Percentiles rank a stretch among this genome's conserved stretches.
Evolutionary conservation across 1,140 invertebrate species (phyloP).

Genomic region (Calephelis nemesis): DNA sequence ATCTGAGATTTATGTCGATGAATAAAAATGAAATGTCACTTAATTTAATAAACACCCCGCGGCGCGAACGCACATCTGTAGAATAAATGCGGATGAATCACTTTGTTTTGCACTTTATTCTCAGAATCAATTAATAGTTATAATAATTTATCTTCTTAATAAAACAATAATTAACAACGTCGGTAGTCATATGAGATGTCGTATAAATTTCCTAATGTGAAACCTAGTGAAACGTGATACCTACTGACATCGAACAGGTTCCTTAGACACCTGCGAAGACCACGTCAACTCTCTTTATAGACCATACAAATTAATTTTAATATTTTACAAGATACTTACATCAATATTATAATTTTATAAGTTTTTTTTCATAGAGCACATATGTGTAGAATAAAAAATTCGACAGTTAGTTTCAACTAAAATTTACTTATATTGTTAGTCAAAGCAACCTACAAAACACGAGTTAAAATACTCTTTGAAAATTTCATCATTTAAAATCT

Average conservation of each 20-base stretch:
- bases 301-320: conserved; percentile 58
- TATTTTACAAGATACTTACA: conserved; percentile 50
- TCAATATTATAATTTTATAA: conserved; percentile 16
- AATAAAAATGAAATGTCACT: conserved; percentile 74
- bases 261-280: conserved; percentile 65
- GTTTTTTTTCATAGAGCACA: background rate
- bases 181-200: conserved; percentile 70
- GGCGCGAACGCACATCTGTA: conserved; percentile 51
- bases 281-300: conserved; percentile 66
- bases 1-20: conserved; percentile 61
- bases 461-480: too few relatives aligned
- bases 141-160: conserved; percentile 73
- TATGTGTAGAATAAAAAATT: too few relatives aligned
- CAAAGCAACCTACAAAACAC: too few relatives aligned
- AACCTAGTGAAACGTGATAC: conserved; percentile 71
- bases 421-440: too few relatives aligned
- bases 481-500: too few relatives aligned
- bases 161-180: conserved; percentile 74
- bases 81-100: conserved; percentile 69
- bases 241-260: conserved; percentile 57
- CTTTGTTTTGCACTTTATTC: conserved; percentile 73
- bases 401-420: too few relatives aligned
- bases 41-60: conserved; percentile 67
- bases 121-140: conserved; percentile 72
- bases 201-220: conserved; percentile 77